Base-by-base conservation (phyloP, 2,797 vertebrate species). In the Schizothorax lantsangensis region DNA sequence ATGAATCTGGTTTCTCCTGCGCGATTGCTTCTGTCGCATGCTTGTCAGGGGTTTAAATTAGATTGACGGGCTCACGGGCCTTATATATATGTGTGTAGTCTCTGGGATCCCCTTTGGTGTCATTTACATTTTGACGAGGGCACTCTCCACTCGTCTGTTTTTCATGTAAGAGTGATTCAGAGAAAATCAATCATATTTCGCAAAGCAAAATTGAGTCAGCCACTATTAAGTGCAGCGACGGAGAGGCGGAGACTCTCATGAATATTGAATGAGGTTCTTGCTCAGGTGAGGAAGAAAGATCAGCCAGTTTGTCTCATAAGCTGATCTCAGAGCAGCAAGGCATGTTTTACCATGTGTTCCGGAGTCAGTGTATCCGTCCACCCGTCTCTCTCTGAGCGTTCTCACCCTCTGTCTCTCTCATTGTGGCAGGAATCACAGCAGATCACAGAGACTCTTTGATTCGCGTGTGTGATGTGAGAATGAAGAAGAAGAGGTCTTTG, bases 11-110 rank as follows among this genome's bases (percentile, higher is more conserved):
- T 94, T 93, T 93, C 93, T 94, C 92, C 92, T 93, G 93, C 91
- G 89, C 91, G 92, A 92, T 92, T 94, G 93, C 91, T 93, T 95
- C 94, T 95, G 94, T 95, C 92, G 91, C 92, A 89, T 89, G 91
- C 94, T 92, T 95, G 93, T 95, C 95, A 92, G 91, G 91, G 89
- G 92, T 93, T 93, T 91, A 91, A 93, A 92, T 87, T 90, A 92
- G 93, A 92, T 94, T 94, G 95, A 95, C 93, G 91, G 94, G 92
- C 92, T 94, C 91, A 89, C 85, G 90, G 30, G 92, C 92, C 30
- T 10, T 93, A 93, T 93, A 93, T 93, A 92, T 92, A 89, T 90
- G 90, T 82, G 86, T 92, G 93, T 88, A 87, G 88, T 89, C 88
- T 92, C 89, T 90, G 15, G 77, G 86, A 90, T 89, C 85, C 49